Evolutionary conservation across 37 sponge, comb jelly and placozoan species (phyloP), one percentile per base, ranked within the genome.

Genomic region (Halichondria panicea): DNA sequence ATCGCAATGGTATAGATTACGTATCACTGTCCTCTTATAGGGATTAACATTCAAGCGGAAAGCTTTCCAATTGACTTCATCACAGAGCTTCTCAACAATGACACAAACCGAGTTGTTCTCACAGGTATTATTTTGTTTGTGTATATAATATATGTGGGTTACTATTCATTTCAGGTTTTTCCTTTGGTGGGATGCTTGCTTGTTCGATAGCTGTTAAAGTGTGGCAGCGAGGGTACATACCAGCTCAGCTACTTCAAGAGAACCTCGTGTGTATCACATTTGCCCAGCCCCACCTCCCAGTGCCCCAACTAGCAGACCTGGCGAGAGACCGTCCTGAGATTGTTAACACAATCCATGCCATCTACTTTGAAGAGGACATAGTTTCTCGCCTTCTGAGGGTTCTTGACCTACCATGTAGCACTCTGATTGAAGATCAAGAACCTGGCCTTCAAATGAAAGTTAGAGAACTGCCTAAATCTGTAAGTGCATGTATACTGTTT

Each of bases 51-150:
- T 0, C 77, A 76, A 30, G 25, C 65, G 58, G 63, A 70, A 3
- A 25, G 38, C 1, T 41, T 84, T 11, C 84, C 84, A 34, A 24
- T 57, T 9, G 54, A 68, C 12, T 84, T 68, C 33, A 73, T 84
- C 52, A 77, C 70, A 15, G 63, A 84, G 52, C 77, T 46, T 13
- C 30, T 84, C 24, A 68, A 25, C 56, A 55, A 55, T 12, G 71
- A 70, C 28, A 43, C 44, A 22, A 30, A 35, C 1, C 62, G 63
- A 12, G 46, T 84, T 12, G 60, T 84, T 55, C 38, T 84, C 52
- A 76, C 77, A 67, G 84, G 80, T 70, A 70, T n/a, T n/a, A 27
- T 55, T n/a, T n/a, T n/a, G n/a, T n/a, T n/a, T n/a, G n/a, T n/a
- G n/a, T n/a, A n/a, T n/a, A n/a, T n/a, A n/a, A n/a, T n/a, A n/a